phyloP scores from a whole-genome alignment of 2,113 vertebrate genomes.

The Bujurquina vittata region DNA sequence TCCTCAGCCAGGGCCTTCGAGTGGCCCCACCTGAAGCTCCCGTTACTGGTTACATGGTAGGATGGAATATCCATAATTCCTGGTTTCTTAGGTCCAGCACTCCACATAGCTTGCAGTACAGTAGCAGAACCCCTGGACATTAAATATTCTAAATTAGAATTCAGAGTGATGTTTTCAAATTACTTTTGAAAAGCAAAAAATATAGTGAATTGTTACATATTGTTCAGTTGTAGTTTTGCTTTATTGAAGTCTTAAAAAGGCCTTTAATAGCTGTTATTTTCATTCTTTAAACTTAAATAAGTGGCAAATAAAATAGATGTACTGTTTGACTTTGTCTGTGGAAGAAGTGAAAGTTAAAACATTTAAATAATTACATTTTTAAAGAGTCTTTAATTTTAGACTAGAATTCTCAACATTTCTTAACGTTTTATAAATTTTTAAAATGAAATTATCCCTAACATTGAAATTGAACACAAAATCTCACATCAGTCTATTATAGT shows the following conservation, averaged over 20 bases:
- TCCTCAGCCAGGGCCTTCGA: constrained; percentile 87
- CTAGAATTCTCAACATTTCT: neutral
- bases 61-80: constrained; percentile 6
- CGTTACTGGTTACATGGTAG: constrained; percentile 91
- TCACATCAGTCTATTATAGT: neutral
- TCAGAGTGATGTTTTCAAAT: neutral
- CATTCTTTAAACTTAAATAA: neutral
- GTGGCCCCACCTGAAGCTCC: constrained; percentile 91
- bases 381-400: neutral
- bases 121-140: neutral
- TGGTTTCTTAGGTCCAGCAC: neutral
- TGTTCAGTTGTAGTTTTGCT: neutral
- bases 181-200: too few relatives aligned
- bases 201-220: neutral
- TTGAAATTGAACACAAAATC: neutral
- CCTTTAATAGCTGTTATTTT: neutral
- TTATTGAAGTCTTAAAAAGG: neutral
- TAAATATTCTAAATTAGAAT: neutral
- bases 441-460: neutral
- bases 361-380: neutral
- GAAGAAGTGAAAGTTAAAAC: neutral
- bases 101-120: neutral
- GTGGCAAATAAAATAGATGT: neutral
- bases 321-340: neutral
- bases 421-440: neutral